Conservation (phyloP, 2,888 invertebrate genomes). For the Lasius platythorax region DNA sequence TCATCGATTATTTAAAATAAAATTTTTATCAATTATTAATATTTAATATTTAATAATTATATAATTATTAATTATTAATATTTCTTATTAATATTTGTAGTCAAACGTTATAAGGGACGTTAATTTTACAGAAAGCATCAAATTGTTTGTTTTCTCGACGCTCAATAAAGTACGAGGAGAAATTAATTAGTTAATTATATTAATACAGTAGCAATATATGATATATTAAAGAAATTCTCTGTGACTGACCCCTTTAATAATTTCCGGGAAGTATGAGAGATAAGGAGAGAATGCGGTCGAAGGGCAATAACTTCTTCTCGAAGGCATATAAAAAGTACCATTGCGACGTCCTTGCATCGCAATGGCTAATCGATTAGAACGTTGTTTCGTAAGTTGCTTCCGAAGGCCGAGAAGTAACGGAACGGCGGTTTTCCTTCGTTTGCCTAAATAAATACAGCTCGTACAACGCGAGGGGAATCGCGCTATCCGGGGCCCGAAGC, state of each 20-base stretch:
- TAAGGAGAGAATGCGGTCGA: background rate
- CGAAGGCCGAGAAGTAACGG: constrained; percentile 68
- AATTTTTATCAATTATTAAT: no score
- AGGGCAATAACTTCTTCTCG: background rate
- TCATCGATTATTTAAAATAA: background rate
- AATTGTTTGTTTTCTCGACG: background rate
- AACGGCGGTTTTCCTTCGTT: constrained; percentile 79
- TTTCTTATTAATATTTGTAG: no score
- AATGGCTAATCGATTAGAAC: background rate
- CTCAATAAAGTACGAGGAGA: background rate
- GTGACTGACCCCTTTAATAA: background rate
- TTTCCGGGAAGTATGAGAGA: background rate
- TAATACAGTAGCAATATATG: background rate
- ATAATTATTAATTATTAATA: no score
- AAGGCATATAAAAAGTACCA: background rate
- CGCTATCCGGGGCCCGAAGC: constrained; percentile 43
- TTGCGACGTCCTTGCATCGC: background rate
- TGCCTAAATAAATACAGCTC: constrained; percentile 85
- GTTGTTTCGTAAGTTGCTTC: constrained; percentile 65
- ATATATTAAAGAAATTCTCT: background rate
- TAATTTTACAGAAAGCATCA: no score
- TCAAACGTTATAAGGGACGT: no score
- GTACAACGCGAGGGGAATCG: constrained; percentile 76
- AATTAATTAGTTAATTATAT: background rate
- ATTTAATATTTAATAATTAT: no score